phyloP scores from a whole-genome alignment of 2,113 vertebrate species.

The Nyctibius bracteatus region DNA sequence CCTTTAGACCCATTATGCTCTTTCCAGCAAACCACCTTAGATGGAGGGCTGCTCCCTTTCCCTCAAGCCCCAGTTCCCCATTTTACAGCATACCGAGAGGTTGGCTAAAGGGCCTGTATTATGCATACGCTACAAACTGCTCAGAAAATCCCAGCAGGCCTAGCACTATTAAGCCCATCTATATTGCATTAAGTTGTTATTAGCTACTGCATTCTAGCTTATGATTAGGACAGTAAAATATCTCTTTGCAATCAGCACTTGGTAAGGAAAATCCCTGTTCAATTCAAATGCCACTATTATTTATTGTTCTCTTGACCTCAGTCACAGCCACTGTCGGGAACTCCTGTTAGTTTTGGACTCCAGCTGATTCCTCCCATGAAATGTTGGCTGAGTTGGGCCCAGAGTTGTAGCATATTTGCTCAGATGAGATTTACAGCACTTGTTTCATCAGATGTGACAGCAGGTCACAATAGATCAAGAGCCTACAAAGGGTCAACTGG shows the following conservation, averaged over 20 bases:
- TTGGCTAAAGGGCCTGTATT: conserved; percentile 30
- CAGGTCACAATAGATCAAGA: not conserved
- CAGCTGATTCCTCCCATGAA: not conserved
- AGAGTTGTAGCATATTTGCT: not conserved
- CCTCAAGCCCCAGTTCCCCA: not conserved
- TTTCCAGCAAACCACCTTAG: not conserved
- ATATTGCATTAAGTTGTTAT: conserved; percentile 60
- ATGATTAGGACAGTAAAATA: conserved; percentile 51
- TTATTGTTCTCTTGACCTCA: conserved; percentile 10
- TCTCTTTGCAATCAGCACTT: conserved; percentile 27
- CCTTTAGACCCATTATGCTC: not conserved
- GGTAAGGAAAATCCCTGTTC: conserved; percentile 29
- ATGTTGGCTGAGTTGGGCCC: not conserved
- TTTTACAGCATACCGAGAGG: not conserved
- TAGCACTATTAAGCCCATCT: conserved; percentile 57
- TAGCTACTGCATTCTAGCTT: conserved; percentile 30
- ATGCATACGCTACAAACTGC: conserved; percentile 29
- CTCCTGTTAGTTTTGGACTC: not conserved
- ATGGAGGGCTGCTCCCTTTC: not conserved
- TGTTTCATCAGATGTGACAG: not conserved
- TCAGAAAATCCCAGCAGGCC: conserved; percentile 51
- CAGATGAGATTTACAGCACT: not conserved
- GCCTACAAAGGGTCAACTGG: not conserved
- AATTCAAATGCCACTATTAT: conserved; percentile 3
- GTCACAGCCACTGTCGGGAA: not conserved